Evolutionary conservation across 1,140 invertebrate species (phyloP).

Genomic region (Drosophila sechellia): DNA sequence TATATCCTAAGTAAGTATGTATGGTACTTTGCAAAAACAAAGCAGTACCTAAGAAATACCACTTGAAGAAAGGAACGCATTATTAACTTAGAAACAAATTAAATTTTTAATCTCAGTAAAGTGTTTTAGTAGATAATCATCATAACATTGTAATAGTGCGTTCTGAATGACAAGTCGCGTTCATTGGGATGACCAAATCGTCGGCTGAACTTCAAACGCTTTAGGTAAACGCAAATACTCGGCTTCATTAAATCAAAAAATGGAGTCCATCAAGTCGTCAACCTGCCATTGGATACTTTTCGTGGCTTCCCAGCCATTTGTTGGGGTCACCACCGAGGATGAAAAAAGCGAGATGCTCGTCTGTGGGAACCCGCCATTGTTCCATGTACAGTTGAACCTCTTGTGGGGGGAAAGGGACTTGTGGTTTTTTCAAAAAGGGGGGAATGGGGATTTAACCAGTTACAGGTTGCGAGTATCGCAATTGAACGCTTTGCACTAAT

Average conservation of each 20-base stretch:
- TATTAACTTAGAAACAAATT: too few species aligned
- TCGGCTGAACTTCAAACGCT: background rate
- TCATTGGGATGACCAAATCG: background rate
- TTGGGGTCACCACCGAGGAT: constrained; percentile 20
- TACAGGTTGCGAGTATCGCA: constrained; percentile 37
- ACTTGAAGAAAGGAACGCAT: too few species aligned
- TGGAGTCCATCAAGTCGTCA: constrained; percentile 7
- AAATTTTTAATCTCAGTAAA: too few species aligned
- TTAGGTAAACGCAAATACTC: background rate
- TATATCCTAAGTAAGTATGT: too few species aligned
- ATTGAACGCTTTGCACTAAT: constrained; percentile 76
- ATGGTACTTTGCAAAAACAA: too few species aligned
- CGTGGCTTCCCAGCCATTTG: constrained; percentile 4
- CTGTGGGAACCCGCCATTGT: constrained; percentile 27
- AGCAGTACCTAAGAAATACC: too few species aligned
- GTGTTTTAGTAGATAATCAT: too few species aligned
- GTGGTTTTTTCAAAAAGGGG: background rate
- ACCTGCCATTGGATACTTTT: constrained; percentile 1
- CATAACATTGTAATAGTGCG: background rate
- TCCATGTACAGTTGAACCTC: constrained; percentile 26
- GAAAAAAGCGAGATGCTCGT: constrained; percentile 2
- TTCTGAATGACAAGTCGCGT: background rate
- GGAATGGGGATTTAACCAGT: background rate
- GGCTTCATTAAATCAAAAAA: constrained; percentile 7
- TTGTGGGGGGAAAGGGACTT: background rate